These are phyloP conservation scores for Hypotaenidia okinawae DNA, from an alignment of 2,797 vertebrate genomes.

Conservation along the genomic window DNA sequence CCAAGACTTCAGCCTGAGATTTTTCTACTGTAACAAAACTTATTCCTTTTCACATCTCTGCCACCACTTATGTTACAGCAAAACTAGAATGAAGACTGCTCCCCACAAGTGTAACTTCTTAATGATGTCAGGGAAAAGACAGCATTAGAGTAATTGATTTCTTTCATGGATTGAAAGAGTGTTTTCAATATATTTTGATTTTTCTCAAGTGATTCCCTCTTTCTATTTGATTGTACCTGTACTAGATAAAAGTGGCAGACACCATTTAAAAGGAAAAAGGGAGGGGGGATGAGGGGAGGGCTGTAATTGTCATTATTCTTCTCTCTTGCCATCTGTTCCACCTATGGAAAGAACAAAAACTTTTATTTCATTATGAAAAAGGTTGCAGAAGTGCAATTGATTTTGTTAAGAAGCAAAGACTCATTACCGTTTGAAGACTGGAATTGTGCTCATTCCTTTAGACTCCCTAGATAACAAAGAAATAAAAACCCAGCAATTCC, in stretches of 20 bases:
- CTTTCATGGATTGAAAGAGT: constrained; percentile 5
- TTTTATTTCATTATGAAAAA: constrained; percentile 62
- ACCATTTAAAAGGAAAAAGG: constrained; percentile 11
- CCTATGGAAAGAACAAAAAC: constrained; percentile 11
- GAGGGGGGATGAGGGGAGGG: too few relatives aligned
- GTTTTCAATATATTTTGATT: constrained; percentile 48
- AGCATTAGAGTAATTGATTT: constrained; percentile 29
- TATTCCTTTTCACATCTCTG: neutral
- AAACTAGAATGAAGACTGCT: neutral
- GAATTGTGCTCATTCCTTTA: constrained; percentile 18
- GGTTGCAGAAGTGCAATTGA: constrained; percentile 51
- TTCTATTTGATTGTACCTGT: constrained; percentile 45
- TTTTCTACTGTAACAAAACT: neutral
- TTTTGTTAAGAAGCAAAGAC: constrained; percentile 48
- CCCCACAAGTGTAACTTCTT: neutral
- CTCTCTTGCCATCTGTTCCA: constrained; percentile 21
- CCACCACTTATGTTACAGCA: neutral
- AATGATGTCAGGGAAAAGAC: neutral
- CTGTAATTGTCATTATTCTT: constrained; percentile 35
- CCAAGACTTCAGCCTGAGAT: neutral
- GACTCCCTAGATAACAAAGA: constrained; percentile 32
- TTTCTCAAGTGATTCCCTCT: constrained; percentile 3
- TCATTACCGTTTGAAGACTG: constrained; percentile 33
- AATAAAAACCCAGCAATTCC: constrained; percentile 43
- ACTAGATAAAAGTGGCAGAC: neutral